Base-by-base conservation (phyloP, 2,797 vertebrate genomes). In the Enoplosus armatus region DNA sequence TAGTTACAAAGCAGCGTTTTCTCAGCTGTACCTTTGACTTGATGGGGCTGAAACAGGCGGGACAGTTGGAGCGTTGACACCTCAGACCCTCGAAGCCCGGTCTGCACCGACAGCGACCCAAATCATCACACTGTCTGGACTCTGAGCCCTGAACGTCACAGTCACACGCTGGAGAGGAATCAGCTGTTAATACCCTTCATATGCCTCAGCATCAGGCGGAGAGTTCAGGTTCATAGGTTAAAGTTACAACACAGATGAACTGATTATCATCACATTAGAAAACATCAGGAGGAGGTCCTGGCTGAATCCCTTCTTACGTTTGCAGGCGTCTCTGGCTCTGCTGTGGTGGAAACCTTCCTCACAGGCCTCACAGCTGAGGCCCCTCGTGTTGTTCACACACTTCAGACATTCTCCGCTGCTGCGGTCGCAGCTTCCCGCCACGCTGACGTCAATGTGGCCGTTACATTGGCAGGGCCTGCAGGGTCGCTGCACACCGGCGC, bases 51-150 rank as follows among this genome's bases (percentile, higher is more conserved):
- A 99, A 99, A 85, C 98, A 99, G 70, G 91, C 79, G 0, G 98
- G 98, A 73, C 98, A 99, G 61, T 75, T 75, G 0, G 91, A 90
- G 1, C 80, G 92, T 18, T 97, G 94, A 54, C 98, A 99, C 88
- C 14, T 93, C 35, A 80, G 89, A 6, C 97, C 98, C 20, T 96
- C 93, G 0, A 96, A 97, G 22, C 97, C 97, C 0, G 95, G 89
- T 84, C 92, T 95, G 91, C 98, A 99, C 31, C 83, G 75, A 80
- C 98, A 99, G 85, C 89, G 97, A 10, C 98, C 97, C 0, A 85
- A 86, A 0, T 78, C 80, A 18, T 89, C 93, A 16, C 98, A 99
- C 53, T 87, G 93, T 6, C 55, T 11, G 0, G 94, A 93, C 86
- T 94, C 92, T 0, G 97, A 95, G 1, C 96, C 96, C 3, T 37